Conservation (phyloP, 2,888 invertebrate genomes). For the Meganola albula region DNA sequence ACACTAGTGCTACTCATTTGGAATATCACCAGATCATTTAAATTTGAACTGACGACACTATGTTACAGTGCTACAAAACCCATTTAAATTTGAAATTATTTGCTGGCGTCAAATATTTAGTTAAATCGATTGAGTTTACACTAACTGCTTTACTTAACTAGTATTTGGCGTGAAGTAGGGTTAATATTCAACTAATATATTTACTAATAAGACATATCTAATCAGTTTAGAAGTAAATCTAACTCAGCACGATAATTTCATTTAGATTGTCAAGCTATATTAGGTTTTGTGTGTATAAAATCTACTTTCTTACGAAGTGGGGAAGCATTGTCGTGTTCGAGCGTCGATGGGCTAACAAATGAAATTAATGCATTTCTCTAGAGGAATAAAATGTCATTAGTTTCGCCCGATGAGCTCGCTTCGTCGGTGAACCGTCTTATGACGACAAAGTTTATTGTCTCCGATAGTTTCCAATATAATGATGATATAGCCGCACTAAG, state of each 20-base stretch:
- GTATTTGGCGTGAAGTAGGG: too few relatives aligned
- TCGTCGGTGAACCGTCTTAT: constrained; percentile 39
- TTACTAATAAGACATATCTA: too few relatives aligned
- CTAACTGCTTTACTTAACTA: too few relatives aligned
- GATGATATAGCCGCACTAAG: constrained; percentile 13
- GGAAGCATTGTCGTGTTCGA: constrained; percentile 51
- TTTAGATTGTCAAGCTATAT: constrained; percentile 40
- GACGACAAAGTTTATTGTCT: constrained; percentile 47
- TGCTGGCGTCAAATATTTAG: too few relatives aligned
- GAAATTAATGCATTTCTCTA: constrained; percentile 74
- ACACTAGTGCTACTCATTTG: too few relatives aligned
- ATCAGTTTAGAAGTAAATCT: too few relatives aligned
- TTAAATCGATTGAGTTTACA: too few relatives aligned
- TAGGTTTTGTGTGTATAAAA: constrained; percentile 59
- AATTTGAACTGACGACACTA: background rate
- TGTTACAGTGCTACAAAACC: too few relatives aligned
- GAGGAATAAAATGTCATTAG: constrained; percentile 76
- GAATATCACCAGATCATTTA: too few relatives aligned
- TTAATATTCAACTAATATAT: too few relatives aligned
- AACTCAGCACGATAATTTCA: constrained; percentile 32
- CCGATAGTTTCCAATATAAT: constrained; percentile 25
- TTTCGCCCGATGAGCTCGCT: constrained; percentile 63
- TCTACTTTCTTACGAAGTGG: constrained; percentile 49
- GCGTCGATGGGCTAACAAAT: constrained; percentile 69
- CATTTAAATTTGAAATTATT: too few relatives aligned